Base-by-base conservation (phyloP, 2,113 vertebrate species). In the Thalassoma bifasciatum region DNA sequence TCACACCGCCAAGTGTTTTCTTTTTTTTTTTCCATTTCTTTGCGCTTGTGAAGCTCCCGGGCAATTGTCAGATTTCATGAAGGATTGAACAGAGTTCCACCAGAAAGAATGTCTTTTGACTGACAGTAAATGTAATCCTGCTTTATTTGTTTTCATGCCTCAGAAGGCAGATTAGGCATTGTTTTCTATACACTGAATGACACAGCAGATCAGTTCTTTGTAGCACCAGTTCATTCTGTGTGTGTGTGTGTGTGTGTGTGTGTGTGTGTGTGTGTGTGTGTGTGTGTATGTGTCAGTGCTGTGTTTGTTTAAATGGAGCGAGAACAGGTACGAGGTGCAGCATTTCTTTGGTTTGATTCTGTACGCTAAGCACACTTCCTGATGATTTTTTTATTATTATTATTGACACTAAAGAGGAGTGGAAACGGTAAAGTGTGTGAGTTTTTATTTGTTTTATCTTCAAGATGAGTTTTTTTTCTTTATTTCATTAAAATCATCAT, bases 401-500 rank as follows among this genome's bases (percentile, higher is more conserved):
- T 36, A 30, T 37, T 70, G 66, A 12, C 34, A 40, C 66, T 61
- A 58, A 54, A 16, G 49, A 34, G 38, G 21, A 46, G 17, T 54
- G 19, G 34, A 53, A 38, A 57, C 76, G 56, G 42, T 61, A 19
- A 72, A 34, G 36, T 64, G 59, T 47, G 73, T 1, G 30, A 59
- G 50, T 65, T 54, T n/a, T 44, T 17, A 59, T 26, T 26, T 68
- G 56, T 78, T 50, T 44, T 13, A 12, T 44, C 16, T 5, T 40
- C 4, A 13, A 12, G 13, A 5, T 5, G 42, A 19, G 0, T 49
- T 38, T 40, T n/a, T 50, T 64, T 34, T 37, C 13, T 75, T 72
- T 58, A 4, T 61, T 83, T 81, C 87, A 62, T 85, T 87, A 23
- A 58, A 72, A 77, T 82, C 72, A 53, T 77, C 58, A 83, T 86